These are phyloP conservation scores for Oophaga pumilio DNA, from an alignment of 2,113 vertebrate species.

Conservation along the genomic window DNA sequence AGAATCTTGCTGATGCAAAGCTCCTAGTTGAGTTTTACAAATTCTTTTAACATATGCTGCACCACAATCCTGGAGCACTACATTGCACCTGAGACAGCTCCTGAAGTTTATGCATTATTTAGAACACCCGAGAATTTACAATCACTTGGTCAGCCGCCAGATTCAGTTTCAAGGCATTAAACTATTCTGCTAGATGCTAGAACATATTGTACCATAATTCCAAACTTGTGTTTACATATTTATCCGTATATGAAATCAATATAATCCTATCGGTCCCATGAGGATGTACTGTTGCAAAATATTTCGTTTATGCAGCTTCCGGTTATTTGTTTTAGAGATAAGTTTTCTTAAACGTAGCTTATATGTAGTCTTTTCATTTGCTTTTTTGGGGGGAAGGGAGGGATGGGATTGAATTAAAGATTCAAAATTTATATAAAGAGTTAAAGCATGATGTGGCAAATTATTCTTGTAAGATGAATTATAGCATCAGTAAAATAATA, in stretches of 20 bases:
- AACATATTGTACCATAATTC: constrained; percentile 6
- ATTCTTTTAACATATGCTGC: constrained; percentile 1
- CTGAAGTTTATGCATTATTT: neutral
- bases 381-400: neutral
- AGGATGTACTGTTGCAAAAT: neutral
- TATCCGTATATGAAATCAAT: neutral
- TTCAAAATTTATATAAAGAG: no score
- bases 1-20: neutral
- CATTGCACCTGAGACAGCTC: neutral
- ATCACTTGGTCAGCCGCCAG: neutral
- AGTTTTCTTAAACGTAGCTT: neutral
- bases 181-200: neutral
- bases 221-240: neutral
- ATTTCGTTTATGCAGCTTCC: neutral
- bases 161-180: neutral
- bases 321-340: neutral
- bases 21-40: neutral
- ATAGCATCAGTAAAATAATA: no score
- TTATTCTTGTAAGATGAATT: no score
- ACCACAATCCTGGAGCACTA: neutral
- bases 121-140: neutral
- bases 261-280: neutral
- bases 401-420: no score
- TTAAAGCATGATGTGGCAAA: no score
- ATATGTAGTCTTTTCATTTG: neutral